Evolutionary conservation across 2,113 vertebrate genomes (phyloP), one percentile per base, ranked within the genome.

Genomic region (Cephalophus harveyi): DNA sequence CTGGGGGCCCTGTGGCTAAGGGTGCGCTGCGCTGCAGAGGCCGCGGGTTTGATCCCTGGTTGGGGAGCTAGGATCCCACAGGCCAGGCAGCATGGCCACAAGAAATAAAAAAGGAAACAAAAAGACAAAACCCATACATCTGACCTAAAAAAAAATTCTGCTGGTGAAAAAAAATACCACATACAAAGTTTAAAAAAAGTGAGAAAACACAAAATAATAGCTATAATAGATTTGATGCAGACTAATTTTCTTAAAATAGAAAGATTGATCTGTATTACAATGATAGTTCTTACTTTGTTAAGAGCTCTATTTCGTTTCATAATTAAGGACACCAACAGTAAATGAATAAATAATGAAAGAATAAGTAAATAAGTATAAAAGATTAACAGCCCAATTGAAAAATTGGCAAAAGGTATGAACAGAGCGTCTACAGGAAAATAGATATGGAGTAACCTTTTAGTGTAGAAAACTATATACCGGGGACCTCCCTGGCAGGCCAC

Each of bases 241-340:
- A n/a, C 15, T 17, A 12, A 3, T 50, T 62, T 76, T 79, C 30
- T 64, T 48, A 5, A 46, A 7, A 5, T 2, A 23, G 7, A 46
- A 64, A 84, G 52, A n/a, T 7, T 11, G 3, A 10, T 4, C 3
- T 6, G 14, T 12, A 8, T n/a, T 0, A 10, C 25, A 48, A 0
- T 7, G 3, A 19, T 0, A 59, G 33, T 14, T 46, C 55, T 43
- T 16, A n/a, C 28, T 40, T 36, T 27, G 16, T 25, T 40, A 46
- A 28, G 54, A 67, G 13, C 82, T 74, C 27, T 46, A 5, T 16
- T 33, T 52, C 54, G n/a, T 36, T 36, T 7, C 43, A 57, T 50
- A 7, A 82, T 23, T 27, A 71, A 59, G 43, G 54, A 57, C 21
- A 46, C 21, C 50, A 21, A 7, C 2, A 27, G 54, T 7, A 82